Base-by-base conservation (phyloP, 2,113 vertebrate species). In the Brienomyrus brachyistius region DNA sequence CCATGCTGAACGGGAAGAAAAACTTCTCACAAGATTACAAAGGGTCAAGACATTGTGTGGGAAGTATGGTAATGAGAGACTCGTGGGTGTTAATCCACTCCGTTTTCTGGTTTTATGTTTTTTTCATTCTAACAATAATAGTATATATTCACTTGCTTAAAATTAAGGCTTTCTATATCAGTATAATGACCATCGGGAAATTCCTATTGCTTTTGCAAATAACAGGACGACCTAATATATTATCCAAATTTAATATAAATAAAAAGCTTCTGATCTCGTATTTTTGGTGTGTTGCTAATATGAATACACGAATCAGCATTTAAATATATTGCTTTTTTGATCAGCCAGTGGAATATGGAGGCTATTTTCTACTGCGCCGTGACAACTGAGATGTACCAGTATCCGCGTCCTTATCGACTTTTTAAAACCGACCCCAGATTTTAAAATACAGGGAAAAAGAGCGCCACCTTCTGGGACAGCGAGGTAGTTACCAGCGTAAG, bases 1-100 rank as follows among this genome's bases (percentile, higher is more conserved):
- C 9, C 51, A 40, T 54, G 21, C 48, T 31, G 85, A 52, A 54
- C 11, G 85, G n/a, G 17, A 35, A 40, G 21, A 87, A 87, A 54
- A 87, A 87, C 50, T 27, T 27, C 51, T 87, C 85, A 48, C 85
- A 87, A 87, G 85, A 87, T 54, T 27, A 70, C 89, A 43, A 59
- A 82, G 40, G 48, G 70, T 89, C 59, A 83, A 27, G 45, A 50
- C 54, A 82, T 54, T 87, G 23, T 48, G 43, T 40, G 86, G 35
- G 70, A 40, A 27, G 27, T 88, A 54, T 90, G n/a, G 48, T 89
- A 88, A 86, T 90, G 48, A 86, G 87, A 70, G 3, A 47, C 56
- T 45, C n/a, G 89, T 87, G 51, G 50, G 62, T 86, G 83, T 31
- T 89, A 5, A 52, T 87, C 85, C 85, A 87, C 17, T 23, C 45